Conservation (phyloP, 2,797 vertebrate genomes). For the Alca torda region DNA sequence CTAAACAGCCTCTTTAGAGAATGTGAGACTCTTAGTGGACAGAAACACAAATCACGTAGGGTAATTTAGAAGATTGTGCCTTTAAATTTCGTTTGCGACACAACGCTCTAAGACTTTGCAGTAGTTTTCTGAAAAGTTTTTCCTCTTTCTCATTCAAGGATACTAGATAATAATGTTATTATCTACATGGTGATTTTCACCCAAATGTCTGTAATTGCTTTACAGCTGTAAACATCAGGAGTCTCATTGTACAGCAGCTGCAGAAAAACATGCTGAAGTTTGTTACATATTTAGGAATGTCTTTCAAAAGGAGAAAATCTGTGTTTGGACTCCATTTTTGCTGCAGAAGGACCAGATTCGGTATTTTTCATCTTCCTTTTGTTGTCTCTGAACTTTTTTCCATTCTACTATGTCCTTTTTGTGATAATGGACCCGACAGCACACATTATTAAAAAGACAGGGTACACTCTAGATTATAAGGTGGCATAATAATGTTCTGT, state of each 20-base stretch:
- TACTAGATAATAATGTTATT: slow-evolving; percentile 20
- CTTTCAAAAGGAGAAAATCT: not conserved
- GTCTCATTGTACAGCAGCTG: not conserved
- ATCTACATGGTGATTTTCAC: slow-evolving; percentile 8
- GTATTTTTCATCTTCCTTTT: not conserved
- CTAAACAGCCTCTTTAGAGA: not conserved
- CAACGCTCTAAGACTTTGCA: not conserved
- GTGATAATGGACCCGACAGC: not conserved
- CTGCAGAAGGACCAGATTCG: not conserved
- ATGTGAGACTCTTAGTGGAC: not conserved
- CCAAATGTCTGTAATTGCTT: not conserved
- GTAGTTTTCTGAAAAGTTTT: not conserved
- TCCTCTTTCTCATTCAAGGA: not conserved
- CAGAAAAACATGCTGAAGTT: not conserved
- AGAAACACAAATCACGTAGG: not conserved
- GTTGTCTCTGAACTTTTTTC: not conserved
- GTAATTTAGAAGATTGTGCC: slow-evolving; percentile 18
- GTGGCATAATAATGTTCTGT: slow-evolving; percentile 20
- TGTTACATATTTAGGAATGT: not conserved
- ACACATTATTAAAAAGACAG: slow-evolving; percentile 23
- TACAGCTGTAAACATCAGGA: slow-evolving; percentile 34
- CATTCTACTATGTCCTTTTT: not conserved
- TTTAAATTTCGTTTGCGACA: not conserved
- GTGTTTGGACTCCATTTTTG: not conserved
- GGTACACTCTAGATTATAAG: slow-evolving; percentile 17